phyloP scores from a whole-genome alignment of 30 jellyfish, hydroid and myxozoan genomes.

The Clytia hemisphaerica region DNA sequence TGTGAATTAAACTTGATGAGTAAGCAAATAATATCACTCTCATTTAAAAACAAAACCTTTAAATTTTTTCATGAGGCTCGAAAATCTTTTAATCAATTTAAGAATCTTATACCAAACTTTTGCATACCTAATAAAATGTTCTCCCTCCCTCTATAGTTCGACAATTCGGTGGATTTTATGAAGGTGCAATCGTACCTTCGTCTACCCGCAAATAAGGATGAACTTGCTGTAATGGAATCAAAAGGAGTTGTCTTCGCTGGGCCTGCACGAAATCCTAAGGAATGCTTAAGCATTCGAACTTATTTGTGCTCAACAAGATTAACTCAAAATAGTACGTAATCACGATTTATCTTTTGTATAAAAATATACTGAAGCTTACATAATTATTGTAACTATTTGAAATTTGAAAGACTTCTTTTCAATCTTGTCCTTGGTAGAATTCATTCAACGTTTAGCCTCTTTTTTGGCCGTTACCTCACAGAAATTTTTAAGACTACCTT shows the following conservation, averaged over 20 bases:
- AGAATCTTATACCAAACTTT: too few species aligned
- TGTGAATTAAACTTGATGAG: too few species aligned
- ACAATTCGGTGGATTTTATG: constrained; percentile 37
- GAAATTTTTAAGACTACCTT: too few species aligned
- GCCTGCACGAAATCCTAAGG: constrained; percentile 57
- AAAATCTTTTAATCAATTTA: too few species aligned
- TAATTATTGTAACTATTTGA: neutral
- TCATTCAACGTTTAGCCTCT: neutral
- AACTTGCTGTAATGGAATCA: constrained; percentile 28
- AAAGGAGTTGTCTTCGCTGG: constrained; percentile 61
- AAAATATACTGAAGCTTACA: neutral
- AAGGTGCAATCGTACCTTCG: constrained; percentile 49
- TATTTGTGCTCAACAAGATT: constrained; percentile 69
- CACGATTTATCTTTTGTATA: neutral
- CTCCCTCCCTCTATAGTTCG: neutral
- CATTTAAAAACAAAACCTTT: too few species aligned
- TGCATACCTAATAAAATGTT: neutral
- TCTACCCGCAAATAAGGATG: constrained; percentile 44
- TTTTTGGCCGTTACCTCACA: too few species aligned
- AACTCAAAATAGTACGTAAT: constrained; percentile 63
- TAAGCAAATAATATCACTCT: too few species aligned
- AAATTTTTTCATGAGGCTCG: too few species aligned
- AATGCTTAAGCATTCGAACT: constrained; percentile 46
- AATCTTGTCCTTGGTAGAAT: neutral
- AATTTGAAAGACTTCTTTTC: neutral